A percentile compares a stretch with the other conserved stretches of the same genome.
These are phyloP conservation scores for Circaetus gallicus DNA, from an alignment of 2,113 vertebrate species.

Conservation along the genomic window DNA sequence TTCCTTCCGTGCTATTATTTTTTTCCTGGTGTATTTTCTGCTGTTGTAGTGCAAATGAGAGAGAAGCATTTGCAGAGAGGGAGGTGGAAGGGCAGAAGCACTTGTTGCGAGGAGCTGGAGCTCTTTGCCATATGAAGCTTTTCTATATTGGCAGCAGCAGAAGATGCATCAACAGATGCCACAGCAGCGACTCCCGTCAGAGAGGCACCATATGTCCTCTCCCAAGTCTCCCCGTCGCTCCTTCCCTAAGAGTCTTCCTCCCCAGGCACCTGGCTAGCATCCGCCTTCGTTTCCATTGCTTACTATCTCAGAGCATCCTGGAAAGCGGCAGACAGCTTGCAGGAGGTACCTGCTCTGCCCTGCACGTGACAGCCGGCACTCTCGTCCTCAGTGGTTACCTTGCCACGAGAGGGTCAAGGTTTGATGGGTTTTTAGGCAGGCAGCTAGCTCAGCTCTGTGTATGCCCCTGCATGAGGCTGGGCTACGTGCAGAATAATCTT, in stretches of 20 bases:
- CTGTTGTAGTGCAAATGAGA: background rate
- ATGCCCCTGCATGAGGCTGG: fast-evolving
- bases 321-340: fast-evolving
- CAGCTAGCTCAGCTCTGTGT: background rate
- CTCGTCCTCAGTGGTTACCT: fast-evolving
- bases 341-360: background rate
- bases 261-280: background rate
- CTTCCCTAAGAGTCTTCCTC: background rate
- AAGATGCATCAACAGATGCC: background rate
- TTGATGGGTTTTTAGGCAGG: background rate
- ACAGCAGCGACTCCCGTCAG: background rate
- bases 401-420: fast-evolving
- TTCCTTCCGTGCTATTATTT: background rate
- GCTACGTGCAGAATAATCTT: fast-evolving
- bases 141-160: background rate
- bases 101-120: background rate
- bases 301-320: fast-evolving
- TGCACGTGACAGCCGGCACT: fast-evolving
- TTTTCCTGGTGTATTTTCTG: background rate
- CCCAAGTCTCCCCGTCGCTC: fast-evolving
- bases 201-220: background rate
- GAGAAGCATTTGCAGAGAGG: background rate
- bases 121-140: background rate
- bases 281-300: background rate
- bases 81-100: background rate